These are phyloP conservation scores for Saccostrea cuccullata DNA, from an alignment of 1,140 invertebrate species.

Conservation along the genomic window DNA sequence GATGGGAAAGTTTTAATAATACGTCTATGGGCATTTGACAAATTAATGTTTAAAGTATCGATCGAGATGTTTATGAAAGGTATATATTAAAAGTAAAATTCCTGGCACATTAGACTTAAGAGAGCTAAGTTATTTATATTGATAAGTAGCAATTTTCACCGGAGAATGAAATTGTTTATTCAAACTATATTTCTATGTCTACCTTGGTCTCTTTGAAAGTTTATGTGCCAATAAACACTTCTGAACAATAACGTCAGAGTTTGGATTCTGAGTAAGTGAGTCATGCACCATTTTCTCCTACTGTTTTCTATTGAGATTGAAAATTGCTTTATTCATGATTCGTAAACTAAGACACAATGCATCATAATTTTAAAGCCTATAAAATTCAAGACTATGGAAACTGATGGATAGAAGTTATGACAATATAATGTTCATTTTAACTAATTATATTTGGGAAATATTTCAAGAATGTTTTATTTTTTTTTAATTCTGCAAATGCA, in stretches of 20 bases:
- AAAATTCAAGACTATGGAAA: not conserved
- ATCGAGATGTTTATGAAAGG: conserved; percentile 18
- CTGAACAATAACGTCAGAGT: not conserved
- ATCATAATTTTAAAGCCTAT: conserved; percentile 7
- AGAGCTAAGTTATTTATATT: not conserved
- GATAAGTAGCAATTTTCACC: conserved; percentile 4
- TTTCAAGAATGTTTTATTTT: not conserved
- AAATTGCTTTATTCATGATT: not conserved
- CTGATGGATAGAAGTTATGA: not conserved
- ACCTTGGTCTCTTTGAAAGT: not conserved
- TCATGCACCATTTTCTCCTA: not conserved
- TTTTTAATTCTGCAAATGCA: not conserved
- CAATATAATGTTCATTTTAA: not conserved
- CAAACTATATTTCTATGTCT: not conserved
- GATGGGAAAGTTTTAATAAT: not conserved
- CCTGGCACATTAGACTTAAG: not conserved
- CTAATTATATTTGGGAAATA: not conserved
- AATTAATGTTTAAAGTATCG: conserved; percentile 32
- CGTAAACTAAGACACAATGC: not conserved
- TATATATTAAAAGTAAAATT: not conserved
- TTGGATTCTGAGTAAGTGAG: not conserved
- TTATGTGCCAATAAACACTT: not conserved
- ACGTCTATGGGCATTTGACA: not conserved
- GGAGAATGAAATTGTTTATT: conserved; percentile 17
- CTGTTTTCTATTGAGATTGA: not conserved